A percentile compares a stretch with the other conserved stretches of the same genome.
Conservation (phyloP, 2,797 vertebrate species). For the Tenualosa ilisha region DNA sequence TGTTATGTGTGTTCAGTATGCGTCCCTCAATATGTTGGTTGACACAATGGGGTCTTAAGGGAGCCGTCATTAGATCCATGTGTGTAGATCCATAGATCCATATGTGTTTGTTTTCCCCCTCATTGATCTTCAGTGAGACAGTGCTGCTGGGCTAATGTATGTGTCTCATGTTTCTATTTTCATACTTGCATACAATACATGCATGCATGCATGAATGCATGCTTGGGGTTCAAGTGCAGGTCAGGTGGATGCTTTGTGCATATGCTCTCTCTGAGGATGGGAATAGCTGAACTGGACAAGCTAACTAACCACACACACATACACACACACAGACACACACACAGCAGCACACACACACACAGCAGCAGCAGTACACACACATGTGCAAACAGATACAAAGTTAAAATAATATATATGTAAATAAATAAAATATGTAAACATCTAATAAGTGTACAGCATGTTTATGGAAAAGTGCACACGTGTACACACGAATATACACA, state of each 20-base stretch:
- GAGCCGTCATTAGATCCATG: conserved; percentile 7
- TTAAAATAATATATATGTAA: too few species aligned
- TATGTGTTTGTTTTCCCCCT: background rate
- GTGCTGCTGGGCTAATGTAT: background rate
- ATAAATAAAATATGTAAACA: too few species aligned
- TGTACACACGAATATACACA: background rate
- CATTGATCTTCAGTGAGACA: background rate
- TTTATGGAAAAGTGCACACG: background rate
- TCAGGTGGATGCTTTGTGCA: background rate
- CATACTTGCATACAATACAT: background rate
- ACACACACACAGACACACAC: background rate
- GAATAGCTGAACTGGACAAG: background rate
- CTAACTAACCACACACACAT: background rate
- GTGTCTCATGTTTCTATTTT: background rate
- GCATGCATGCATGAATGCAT: background rate
- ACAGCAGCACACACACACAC: background rate
- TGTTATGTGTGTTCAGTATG: background rate
- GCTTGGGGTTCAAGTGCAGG: background rate
- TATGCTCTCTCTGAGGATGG: background rate
- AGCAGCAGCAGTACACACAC: background rate
- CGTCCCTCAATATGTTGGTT: too few species aligned
- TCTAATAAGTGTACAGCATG: too few species aligned
- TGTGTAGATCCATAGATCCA: background rate
- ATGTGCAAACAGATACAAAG: background rate
- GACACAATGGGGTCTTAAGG: too few species aligned